phyloP scores from a whole-genome alignment of 1,140 invertebrate species.

The Pseudomyrmex dendroicus region DNA sequence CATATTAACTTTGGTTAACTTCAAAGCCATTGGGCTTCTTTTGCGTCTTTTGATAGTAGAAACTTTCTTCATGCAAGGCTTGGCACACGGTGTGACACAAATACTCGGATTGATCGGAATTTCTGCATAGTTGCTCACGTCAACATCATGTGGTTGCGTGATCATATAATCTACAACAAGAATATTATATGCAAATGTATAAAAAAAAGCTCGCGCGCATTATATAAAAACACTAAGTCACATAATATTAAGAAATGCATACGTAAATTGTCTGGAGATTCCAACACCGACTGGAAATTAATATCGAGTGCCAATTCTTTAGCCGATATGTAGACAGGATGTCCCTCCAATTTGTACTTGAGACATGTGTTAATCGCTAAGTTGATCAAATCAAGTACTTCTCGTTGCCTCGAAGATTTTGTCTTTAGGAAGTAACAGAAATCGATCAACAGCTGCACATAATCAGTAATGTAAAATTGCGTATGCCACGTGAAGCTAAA shows the following conservation, averaged over 20 bases:
- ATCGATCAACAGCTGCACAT: constrained; percentile 74
- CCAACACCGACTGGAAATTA: constrained; percentile 47
- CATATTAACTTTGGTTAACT: constrained; percentile 65
- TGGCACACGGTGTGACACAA: constrained; percentile 65
- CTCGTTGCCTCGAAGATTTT: constrained; percentile 26
- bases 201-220: neutral
- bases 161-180: constrained; percentile 70
- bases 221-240: neutral
- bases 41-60: constrained; percentile 46
- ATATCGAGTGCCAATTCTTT: constrained; percentile 60
- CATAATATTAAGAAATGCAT: constrained; percentile 3
- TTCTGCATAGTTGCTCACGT: constrained; percentile 48
- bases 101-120: neutral
- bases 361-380: constrained; percentile 69
- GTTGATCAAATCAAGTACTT: constrained; percentile 50
- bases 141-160: constrained; percentile 59
- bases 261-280: constrained; percentile 42
- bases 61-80: neutral
- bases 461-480: constrained; percentile 70
- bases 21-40: constrained; percentile 64
- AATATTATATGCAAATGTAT: constrained; percentile 35
- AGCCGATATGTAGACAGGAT: constrained; percentile 71
- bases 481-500: constrained; percentile 61
- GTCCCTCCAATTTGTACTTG: constrained; percentile 70
- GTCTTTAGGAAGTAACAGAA: constrained; percentile 71